Evolutionary conservation across 2,888 invertebrate species (phyloP).

Genomic region (Calliphora vomitoria): DNA sequence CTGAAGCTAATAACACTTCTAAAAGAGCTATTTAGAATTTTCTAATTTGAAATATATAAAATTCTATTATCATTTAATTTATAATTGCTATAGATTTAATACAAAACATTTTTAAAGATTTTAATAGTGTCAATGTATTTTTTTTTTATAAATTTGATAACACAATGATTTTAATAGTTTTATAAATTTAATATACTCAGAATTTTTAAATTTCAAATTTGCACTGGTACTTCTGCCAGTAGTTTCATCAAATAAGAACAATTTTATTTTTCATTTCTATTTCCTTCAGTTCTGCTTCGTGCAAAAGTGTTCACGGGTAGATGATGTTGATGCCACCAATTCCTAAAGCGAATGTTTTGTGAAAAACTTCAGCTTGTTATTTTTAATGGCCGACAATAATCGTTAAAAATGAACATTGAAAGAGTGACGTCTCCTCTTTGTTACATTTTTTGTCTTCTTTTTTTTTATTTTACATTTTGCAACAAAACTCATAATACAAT

Average conservation of each 20-base stretch:
- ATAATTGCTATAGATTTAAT: no score
- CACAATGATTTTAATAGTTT: no score
- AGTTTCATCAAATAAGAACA: slow-evolving; percentile 27
- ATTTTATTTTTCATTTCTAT: slow-evolving; percentile 20
- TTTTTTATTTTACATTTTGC: slow-evolving; percentile 48
- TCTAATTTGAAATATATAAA: no score
- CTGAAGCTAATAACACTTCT: no score
- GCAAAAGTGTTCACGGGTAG: slow-evolving; percentile 9
- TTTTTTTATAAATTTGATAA: no score
- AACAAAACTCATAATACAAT: slow-evolving; percentile 45
- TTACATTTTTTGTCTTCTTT: slow-evolving; percentile 61
- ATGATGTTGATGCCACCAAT: slow-evolving; percentile 74
- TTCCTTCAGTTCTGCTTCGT: slow-evolving; percentile 31
- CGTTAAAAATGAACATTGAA: slow-evolving; percentile 80
- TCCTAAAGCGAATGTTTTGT: slow-evolving; percentile 82
- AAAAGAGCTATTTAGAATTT: no score
- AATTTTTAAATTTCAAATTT: slow-evolving; percentile 26
- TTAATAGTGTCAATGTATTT: background rate
- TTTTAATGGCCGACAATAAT: slow-evolving; percentile 84
- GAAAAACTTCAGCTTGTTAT: slow-evolving; percentile 84
- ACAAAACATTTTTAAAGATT: no score
- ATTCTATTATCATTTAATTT: no score
- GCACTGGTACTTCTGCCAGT: background rate
- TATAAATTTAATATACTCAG: slow-evolving; percentile 13
- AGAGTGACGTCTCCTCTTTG: slow-evolving; percentile 67